Evolutionary conservation across 2,888 invertebrate genomes (phyloP), one percentile per base, ranked within the genome.

Genomic region (Allygus modestus): DNA sequence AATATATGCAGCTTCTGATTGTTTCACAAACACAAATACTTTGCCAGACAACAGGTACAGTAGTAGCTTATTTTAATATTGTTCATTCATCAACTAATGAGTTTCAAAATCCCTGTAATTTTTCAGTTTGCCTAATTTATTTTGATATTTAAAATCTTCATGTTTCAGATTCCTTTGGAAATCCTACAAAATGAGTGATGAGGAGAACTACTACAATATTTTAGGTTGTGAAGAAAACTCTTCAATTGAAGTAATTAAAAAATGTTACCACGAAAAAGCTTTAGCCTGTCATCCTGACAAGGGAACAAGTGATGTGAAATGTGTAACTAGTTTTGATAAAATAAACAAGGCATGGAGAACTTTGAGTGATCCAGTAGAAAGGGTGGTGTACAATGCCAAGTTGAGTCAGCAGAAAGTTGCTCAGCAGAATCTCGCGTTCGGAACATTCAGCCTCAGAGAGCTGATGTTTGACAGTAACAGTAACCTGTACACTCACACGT

Each of bases 211-310:
- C n/a, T 77, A 77, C 43, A 51, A 17, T 28, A 51, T 77, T 51
- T 77, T 77, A 51, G 77, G 77, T 20, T 77, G 77, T 28, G 51
- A 77, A n/a, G 77, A 77, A 51, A 46, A 77, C 51, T 51, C 77
- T 11, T 7, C 26, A 51, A 46, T 28, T 31, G 77, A 77, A 77
- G 77, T 17, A 33, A 77, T 77, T 5, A 77, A 77, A 31, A 77
- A 77, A 54, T 77, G 77, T 51, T 77, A 77, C 43, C 46, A 54
- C 20, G 77, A 77, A 28, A 77, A 77, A 77, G 77, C 77, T 31
- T 20, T 77, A 23, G n/a, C 46, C 1, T 51, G 28, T 51, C 77
- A 77, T 51, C 77, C 77, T 15, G 77, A 77, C 26, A 77, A 77
- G 51, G 26, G 15, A 26, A 11, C 7, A 46, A 43, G 26, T n/a